Conservation (phyloP, 1,140 invertebrate species). For the Lamellibrachia luymesi region DNA sequence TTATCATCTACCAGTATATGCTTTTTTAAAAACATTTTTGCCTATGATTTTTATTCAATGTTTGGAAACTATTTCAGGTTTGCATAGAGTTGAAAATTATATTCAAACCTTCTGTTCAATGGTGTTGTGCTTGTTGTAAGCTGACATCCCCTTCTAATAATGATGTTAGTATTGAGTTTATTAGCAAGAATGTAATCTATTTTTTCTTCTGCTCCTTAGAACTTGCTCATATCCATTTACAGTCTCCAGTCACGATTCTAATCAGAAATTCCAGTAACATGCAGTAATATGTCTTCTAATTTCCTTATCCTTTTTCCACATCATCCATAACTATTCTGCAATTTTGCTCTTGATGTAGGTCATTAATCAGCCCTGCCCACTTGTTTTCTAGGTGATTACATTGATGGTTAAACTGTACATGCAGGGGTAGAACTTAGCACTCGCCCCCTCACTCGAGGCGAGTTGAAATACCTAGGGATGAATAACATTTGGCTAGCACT, state of each 20-base stretch:
- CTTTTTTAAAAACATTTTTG: too few species aligned
- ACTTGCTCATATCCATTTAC: background rate
- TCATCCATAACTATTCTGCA: too few species aligned
- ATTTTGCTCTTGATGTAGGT: background rate
- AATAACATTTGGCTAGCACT: too few species aligned
- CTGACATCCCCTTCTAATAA: background rate
- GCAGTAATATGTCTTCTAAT: too few species aligned
- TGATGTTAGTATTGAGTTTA: background rate
- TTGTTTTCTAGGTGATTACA: background rate
- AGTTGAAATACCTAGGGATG: too few species aligned
- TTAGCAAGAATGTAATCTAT: background rate
- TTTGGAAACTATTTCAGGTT: background rate
- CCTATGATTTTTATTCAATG: background rate
- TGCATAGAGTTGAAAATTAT: background rate
- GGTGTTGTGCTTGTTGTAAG: background rate
- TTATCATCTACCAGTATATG: too few species aligned
- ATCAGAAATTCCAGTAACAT: too few species aligned
- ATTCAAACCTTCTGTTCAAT: background rate
- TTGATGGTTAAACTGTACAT: too few species aligned
- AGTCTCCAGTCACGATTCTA: background rate
- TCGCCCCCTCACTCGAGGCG: too few species aligned
- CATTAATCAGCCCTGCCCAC: background rate
- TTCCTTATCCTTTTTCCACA: too few species aligned
- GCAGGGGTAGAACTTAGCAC: too few species aligned
- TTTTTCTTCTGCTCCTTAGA: background rate